phyloP scores from a whole-genome alignment of 2,888 invertebrate genomes.

The Aporophyla lueneburgensis region DNA sequence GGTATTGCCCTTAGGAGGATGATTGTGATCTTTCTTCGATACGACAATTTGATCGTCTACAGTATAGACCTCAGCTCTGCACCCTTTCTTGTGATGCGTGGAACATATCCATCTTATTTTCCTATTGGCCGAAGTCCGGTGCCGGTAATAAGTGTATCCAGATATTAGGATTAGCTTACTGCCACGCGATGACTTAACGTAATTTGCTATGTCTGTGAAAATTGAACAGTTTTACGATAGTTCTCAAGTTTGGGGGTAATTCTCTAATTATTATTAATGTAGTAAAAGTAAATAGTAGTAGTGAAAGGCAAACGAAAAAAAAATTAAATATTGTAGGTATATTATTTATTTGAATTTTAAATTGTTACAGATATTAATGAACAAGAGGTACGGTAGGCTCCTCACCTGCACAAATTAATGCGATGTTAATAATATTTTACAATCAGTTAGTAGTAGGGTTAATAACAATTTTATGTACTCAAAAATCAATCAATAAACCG shows the following conservation, averaged over 20 bases:
- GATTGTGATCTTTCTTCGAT: constrained; percentile 25
- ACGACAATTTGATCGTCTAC: constrained; percentile 28
- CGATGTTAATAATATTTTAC: no score
- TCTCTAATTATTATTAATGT: background rate
- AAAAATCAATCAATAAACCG: no score
- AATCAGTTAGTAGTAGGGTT: no score
- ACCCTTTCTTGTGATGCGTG: constrained; percentile 43
- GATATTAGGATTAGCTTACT: constrained; percentile 27
- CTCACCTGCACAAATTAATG: background rate
- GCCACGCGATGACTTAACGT: constrained; percentile 34
- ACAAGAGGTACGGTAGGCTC: background rate
- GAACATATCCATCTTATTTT: constrained; percentile 41
- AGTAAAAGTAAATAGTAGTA: background rate
- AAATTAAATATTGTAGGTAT: background rate
- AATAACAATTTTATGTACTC: no score
- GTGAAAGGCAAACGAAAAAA: background rate
- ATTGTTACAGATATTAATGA: background rate
- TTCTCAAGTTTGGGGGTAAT: background rate
- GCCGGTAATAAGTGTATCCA: constrained; percentile 44
- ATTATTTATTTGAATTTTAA: background rate
- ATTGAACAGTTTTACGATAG: background rate
- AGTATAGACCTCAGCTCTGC: constrained; percentile 43
- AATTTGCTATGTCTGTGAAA: constrained; percentile 22
- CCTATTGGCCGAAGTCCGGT: background rate
- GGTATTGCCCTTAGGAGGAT: constrained; percentile 14